phyloP scores from a whole-genome alignment of 1,140 invertebrate genomes.

The Delia radicum region DNA sequence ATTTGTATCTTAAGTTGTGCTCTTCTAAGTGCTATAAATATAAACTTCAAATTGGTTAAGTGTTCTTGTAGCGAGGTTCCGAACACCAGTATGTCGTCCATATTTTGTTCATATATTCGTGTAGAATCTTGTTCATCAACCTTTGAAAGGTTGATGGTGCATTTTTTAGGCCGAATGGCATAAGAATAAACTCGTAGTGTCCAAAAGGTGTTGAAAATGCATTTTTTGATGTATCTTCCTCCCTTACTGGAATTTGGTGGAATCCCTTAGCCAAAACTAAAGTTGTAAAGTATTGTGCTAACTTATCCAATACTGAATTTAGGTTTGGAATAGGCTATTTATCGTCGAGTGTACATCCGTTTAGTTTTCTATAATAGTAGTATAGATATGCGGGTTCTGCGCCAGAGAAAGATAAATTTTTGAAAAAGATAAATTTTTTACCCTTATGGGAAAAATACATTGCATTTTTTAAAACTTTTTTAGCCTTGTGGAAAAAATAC shows the following conservation, averaged over 20 bases:
- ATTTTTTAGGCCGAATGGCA: slow-evolving; percentile 55
- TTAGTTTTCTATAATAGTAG: not conserved
- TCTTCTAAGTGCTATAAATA: slow-evolving; percentile 5
- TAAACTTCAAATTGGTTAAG: not conserved
- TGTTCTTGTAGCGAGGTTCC: slow-evolving; percentile 14
- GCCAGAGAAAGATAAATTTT: too few relatives aligned
- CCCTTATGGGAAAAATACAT: too few relatives aligned
- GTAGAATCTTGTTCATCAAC: slow-evolving; percentile 46
- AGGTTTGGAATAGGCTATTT: slow-evolving; percentile 59
- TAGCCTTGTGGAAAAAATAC: too few relatives aligned
- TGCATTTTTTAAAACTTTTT: too few relatives aligned
- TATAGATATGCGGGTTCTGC: too few relatives aligned
- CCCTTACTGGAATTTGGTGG: slow-evolving; percentile 57
- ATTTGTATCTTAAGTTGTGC: slow-evolving; percentile 3
- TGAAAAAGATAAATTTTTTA: too few relatives aligned
- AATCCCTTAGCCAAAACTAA: slow-evolving; percentile 56
- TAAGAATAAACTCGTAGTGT: slow-evolving; percentile 48
- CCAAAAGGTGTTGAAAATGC: slow-evolving; percentile 53
- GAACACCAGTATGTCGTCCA: slow-evolving; percentile 14
- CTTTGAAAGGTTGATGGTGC: slow-evolving; percentile 55
- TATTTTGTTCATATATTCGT: slow-evolving; percentile 36
- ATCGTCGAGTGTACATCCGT: slow-evolving; percentile 37
- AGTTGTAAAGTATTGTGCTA: slow-evolving; percentile 44
- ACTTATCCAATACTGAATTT: slow-evolving; percentile 45
- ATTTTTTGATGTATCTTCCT: slow-evolving; percentile 53